phyloP scores from a whole-genome alignment of 2,797 vertebrate genomes.

The Gymnothorax reevesii region DNA sequence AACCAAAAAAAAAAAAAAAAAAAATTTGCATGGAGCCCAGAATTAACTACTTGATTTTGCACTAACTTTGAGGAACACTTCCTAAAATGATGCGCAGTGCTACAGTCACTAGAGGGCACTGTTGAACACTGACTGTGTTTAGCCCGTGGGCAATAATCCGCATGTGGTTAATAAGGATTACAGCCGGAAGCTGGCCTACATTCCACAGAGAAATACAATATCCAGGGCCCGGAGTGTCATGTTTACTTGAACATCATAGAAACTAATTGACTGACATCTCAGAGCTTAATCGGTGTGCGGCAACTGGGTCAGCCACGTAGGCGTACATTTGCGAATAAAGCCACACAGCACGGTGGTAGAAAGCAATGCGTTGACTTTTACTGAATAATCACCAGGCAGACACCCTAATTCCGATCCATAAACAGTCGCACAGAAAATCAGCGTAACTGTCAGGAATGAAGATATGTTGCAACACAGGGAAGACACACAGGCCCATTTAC shows the following conservation, averaged over 20 bases:
- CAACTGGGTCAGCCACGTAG: background rate
- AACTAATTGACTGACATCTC: constrained; percentile 10
- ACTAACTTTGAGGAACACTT: too few species aligned
- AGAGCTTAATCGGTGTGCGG: background rate
- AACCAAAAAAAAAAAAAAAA: too few species aligned
- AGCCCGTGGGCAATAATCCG: constrained; percentile 50
- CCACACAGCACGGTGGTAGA: background rate
- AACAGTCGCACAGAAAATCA: too few species aligned
- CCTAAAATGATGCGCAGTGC: too few species aligned
- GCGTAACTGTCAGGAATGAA: too few species aligned
- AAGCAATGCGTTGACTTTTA: background rate
- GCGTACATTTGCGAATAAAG: background rate
- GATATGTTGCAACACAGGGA: too few species aligned
- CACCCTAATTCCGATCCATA: too few species aligned
- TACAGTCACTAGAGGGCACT: constrained; percentile 34
- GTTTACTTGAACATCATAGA: background rate
- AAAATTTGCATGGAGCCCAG: too few species aligned
- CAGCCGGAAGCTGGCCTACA: background rate
- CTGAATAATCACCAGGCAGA: too few species aligned
- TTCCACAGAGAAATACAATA: background rate
- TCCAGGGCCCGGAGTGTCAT: background rate
- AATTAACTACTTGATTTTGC: too few species aligned
- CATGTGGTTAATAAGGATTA: background rate
- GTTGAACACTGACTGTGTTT: constrained; percentile 35
- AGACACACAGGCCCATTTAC: too few species aligned